A percentile compares a stretch with the other conserved stretches of the same genome.
Evolutionary conservation across 2,797 vertebrate species (phyloP).

Genomic region (Cyprinodon diabolis): DNA sequence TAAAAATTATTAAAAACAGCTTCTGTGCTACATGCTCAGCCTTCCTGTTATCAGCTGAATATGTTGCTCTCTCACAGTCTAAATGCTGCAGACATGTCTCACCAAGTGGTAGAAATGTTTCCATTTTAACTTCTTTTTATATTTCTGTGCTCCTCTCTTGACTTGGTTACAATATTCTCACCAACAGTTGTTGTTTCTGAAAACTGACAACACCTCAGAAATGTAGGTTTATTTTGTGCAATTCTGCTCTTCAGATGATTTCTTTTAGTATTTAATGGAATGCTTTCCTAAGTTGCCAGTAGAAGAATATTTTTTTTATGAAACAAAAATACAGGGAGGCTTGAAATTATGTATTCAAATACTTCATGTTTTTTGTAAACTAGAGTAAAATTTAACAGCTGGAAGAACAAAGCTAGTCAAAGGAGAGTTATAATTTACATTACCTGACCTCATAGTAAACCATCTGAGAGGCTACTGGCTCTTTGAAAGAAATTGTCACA

Average conservation of each 20-base stretch:
- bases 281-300: too few species aligned
- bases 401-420: neutral
- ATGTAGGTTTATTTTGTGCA: too few species aligned
- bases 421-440: constrained; percentile 1
- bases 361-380: neutral
- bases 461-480: neutral
- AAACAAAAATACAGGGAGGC: neutral
- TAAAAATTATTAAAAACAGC: neutral
- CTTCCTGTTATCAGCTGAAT: neutral
- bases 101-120: neutral
- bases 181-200: too few species aligned
- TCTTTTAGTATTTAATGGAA: neutral
- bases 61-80: neutral
- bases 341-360: neutral
- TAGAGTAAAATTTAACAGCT: neutral
- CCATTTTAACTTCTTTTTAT: too few species aligned
- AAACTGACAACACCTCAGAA: too few species aligned
- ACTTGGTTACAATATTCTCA: too few species aligned
- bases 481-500: neutral
- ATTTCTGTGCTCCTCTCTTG: neutral
- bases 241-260: too few species aligned
- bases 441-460: neutral
- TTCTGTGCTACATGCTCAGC: neutral
- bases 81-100: neutral
- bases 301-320: too few species aligned